Base-by-base conservation (phyloP, 2,797 vertebrate genomes). In the Manis javanica region DNA sequence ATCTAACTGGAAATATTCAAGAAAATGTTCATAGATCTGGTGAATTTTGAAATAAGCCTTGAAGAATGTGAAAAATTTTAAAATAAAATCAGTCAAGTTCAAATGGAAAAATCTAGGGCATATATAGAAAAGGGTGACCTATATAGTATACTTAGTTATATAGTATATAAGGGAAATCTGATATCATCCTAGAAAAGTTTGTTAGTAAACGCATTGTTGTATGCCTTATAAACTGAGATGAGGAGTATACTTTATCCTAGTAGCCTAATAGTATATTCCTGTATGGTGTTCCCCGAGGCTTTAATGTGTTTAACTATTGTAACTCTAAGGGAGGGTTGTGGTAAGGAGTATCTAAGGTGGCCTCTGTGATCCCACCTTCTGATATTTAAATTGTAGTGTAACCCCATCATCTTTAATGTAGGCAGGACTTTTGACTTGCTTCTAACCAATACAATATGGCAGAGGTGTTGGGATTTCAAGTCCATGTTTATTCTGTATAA, bases 81-180 rank as follows among this genome's bases (percentile, higher is more conserved):
- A 87, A 90, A 96, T 15, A 21, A 69, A 71, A 93, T 74, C 63
- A 88, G 11, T 59, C n/a, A 96, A 64, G 24, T 69, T 88, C 57
- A 78, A 37, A 68, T 39, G 13, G 16, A 91, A 91, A 46, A 86
- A 74, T n/a, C 29, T 63, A 66, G 24, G 53, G 39, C 46, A 83
- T 18, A 64, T 19, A 51, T 66, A 72, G 39, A 83, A 84, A 87
- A 95, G 7, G 72, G 6, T 69, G 18, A 94, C 7, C 46, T 90
- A 16, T 53, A 5, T 7, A 83, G 26, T 75, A 1, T 34, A 63
- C 7, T 89, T 21, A 68, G 1, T 91, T 90, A 81, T 34, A 66
- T n/a, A 2, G 18, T 69, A 53, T 66, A 53, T 34, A 51, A 29
- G 71, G 8, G 42, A 46, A 46, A 46, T 46, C 42, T 64, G 21